Percentiles rank a stretch among this genome's conserved stretches.
phyloP scores from a whole-genome alignment of 35 echinoderm and acorn worm genomes.

The Ophioderma brevispina region DNA sequence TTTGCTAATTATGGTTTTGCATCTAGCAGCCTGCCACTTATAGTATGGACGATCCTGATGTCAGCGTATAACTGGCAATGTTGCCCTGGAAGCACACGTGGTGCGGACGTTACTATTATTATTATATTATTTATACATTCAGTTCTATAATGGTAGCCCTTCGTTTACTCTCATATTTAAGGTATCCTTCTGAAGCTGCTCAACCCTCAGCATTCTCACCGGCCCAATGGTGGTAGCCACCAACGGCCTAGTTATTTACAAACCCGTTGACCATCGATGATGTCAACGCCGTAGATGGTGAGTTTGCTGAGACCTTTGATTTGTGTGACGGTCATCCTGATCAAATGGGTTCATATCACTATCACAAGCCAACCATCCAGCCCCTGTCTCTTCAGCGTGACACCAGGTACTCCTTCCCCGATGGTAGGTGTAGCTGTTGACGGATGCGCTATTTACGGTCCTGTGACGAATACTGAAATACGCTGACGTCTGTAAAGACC shows the following conservation, averaged over 20 bases:
- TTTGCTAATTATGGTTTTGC: no score
- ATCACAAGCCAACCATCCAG: conserved; percentile 79
- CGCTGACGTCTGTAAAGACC: conserved; percentile 58
- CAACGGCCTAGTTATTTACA: conserved; percentile 50
- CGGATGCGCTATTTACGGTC: conserved; percentile 80
- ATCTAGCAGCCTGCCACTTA: no score
- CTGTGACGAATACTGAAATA: conserved; percentile 65
- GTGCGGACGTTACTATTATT: no score
- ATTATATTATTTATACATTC: no score
- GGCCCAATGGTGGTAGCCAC: conserved; percentile 58
- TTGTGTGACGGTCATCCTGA: conserved; percentile 82
- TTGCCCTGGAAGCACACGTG: no score
- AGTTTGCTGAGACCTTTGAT: conserved; percentile 51
- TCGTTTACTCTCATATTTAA: neutral
- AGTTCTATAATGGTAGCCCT: no score
- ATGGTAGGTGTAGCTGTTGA: conserved; percentile 77
- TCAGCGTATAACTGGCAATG: no score
- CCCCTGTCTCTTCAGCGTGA: conserved; percentile 58
- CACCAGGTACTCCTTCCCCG: conserved; percentile 11
- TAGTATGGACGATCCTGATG: no score
- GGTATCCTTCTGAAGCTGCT: conserved; percentile 15
- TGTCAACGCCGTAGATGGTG: conserved; percentile 21
- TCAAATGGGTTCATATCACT: conserved; percentile 56
- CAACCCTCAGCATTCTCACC: neutral
- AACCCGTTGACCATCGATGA: conserved; percentile 51